phyloP scores from a whole-genome alignment of 2,113 vertebrate species.

The Bungarus multicinctus region DNA sequence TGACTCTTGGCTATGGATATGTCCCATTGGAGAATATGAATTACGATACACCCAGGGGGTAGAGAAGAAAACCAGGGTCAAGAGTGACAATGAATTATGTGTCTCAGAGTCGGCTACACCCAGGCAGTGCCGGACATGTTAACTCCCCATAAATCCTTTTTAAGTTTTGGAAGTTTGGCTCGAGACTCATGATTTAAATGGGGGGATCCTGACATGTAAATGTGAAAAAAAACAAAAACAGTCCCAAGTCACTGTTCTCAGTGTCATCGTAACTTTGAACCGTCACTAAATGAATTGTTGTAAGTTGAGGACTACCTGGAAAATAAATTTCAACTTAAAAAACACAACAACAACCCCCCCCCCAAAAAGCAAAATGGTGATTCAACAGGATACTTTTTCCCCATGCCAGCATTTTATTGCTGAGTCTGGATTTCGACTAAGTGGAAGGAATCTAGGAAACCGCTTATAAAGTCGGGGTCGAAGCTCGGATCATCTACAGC shows the following conservation, averaged over 20 bases:
- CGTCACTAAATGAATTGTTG: background rate
- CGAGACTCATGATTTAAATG: too few relatives aligned
- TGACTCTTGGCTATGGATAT: too few relatives aligned
- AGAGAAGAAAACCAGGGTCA: too few relatives aligned
- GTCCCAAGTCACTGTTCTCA: background rate
- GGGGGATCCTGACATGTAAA: too few relatives aligned
- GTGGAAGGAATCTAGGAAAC: background rate
- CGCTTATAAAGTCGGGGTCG: conserved; percentile 34
- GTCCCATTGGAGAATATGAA: too few relatives aligned
- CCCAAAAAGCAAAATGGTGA: conserved; percentile 1
- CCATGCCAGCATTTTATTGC: background rate
- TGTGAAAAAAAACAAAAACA: background rate
- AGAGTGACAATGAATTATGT: too few relatives aligned
- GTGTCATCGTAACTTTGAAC: rapidly evolving
- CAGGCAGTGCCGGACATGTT: too few relatives aligned
- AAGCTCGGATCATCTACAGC: conserved; percentile 55
- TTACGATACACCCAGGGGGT: too few relatives aligned
- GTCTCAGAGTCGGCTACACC: too few relatives aligned
- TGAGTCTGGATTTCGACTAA: conserved; percentile 1
- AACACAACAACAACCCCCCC: background rate
- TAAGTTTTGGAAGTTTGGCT: too few relatives aligned
- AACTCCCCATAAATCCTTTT: too few relatives aligned
- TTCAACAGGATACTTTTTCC: background rate
- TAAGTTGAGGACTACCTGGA: background rate
- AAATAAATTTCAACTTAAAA: background rate